Evolutionary conservation across 2,113 vertebrate species (phyloP), one percentile per base, ranked within the genome.

Genomic region (Corythoichthys haematopterus): DNA sequence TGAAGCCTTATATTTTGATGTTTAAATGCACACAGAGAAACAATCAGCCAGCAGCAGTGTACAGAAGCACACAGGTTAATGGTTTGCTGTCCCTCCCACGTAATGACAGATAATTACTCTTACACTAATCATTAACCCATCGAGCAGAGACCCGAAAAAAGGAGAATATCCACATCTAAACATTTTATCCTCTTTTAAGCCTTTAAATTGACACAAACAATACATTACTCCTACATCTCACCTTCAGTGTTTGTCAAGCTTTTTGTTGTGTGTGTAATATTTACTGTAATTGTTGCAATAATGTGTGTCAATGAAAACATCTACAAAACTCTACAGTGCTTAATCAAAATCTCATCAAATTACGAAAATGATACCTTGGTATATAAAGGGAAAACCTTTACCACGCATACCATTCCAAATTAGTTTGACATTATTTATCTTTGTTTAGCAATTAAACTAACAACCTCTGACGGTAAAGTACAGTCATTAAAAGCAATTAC

Each of bases 371-470:
- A 68, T 58, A 70, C 60, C 36, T 12, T 60, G 67, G 70, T 58
- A n/a, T 55, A 55, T 59, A 51, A 59, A 46, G 28, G n/a, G 33
- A 57, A 13, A 13, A 52, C 16, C 28, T 69, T 71, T 77, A 69
- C 69, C 69, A 83, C 62, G 59, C 52, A 46, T 16, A 28, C 45
- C 57, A 66, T 59, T 80, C 57, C 20, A 67, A 0, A 65, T 68
- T 13, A 6, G 51, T 66, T 43, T 67, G 52, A 46, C 58, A 58
- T 72, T 74, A 36, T 62, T 61, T 14, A 53, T 52, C 66, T 70
- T 33, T 58, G 75, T 46, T 63, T 68, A 45, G 13, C 56, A 73
- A 73, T 69, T 55, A 38, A 77, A 79, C 52, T 33, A 33, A 33
- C 52, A 55, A 33, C 33, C 52, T 55, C 12, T 55, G 3, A 4